Evolutionary conservation across 2,113 vertebrate species (phyloP), one percentile per base, ranked within the genome.

Genomic region (Heloderma charlesbogerti): DNA sequence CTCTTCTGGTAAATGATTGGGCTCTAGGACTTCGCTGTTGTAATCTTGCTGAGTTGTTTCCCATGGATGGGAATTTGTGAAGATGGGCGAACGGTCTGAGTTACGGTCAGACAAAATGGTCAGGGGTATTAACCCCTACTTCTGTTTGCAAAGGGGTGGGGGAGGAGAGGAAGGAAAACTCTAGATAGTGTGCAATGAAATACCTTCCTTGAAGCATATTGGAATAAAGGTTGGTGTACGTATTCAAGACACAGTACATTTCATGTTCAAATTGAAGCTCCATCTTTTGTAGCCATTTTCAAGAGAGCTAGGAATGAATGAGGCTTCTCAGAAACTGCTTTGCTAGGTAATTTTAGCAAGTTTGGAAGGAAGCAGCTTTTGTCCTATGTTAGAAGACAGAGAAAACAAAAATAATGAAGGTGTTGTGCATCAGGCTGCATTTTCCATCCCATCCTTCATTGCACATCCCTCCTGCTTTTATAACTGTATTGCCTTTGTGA

Each of bases 361-460:
- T 93, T 48, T 12, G 54, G 37, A 18, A 40, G 48, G 69, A 83
- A 51, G 83, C 0, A 8, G 72, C 86, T 82, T 67, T 6, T 43
- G 29, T 90, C 20, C 29, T 18, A 48, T 87, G 31, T 2, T 34
- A 63, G 9, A 89, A 90, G 3, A 9, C 40, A 31, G 40, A 91
- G 89, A 8, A 54, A 72, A 71, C 75, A 88, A 78, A 3, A 75
- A 71, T 43, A 88, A 87, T 82, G 66, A 54, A 31, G 90, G 3
- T 77, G 37, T 92, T 93, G 86, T 94, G 66, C 18, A 63, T 87
- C 75, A 87, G 6, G n/a, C n/a, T 93, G 87, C 22, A 40, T 92
- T 94, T 92, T 75, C 78, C 67, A 43, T 87, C 84, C 80, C 37
- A 12, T 45, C 51, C 54, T 89, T 74, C 22, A 25, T 48, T 90